Percentiles rank a stretch among this genome's conserved stretches.
Evolutionary conservation across 2,888 invertebrate genomes (phyloP).

Genomic region (Chaitophorus viminalis): DNA sequence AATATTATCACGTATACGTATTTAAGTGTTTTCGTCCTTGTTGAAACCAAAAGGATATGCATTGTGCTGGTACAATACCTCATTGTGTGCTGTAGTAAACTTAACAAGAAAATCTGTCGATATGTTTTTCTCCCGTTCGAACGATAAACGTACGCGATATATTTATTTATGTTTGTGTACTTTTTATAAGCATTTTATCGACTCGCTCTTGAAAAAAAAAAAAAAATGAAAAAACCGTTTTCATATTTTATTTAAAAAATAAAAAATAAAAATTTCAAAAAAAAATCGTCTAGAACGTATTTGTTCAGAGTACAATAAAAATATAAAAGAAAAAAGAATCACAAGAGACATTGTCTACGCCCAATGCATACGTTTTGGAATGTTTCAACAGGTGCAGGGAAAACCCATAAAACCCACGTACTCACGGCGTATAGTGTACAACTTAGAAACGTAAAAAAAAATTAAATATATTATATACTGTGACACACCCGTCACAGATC

Average conservation of each 20-base stretch:
- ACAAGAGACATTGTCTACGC: constrained; percentile 9
- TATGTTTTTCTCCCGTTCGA: not conserved
- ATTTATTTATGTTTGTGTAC: constrained; percentile 10
- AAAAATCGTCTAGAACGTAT: not conserved
- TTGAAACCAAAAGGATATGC: constrained; percentile 44
- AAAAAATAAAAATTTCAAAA: not conserved
- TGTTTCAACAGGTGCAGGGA: constrained; percentile 56
- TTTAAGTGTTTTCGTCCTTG: constrained; percentile 51
- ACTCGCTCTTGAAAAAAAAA: not conserved
- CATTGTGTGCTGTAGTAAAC: constrained; percentile 22
- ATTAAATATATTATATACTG: constrained; percentile 20
- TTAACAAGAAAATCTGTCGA: constrained; percentile 13
- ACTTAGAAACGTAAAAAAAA: constrained; percentile 32
- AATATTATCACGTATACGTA: constrained; percentile 50
- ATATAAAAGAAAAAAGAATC: no score
- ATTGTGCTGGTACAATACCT: constrained; percentile 28
- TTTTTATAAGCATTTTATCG: constrained; percentile 19
- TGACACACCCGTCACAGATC: constrained; percentile 61
- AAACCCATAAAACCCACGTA: constrained; percentile 16
- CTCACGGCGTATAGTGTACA: constrained; percentile 32
- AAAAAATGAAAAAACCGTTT: not conserved
- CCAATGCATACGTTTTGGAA: constrained; percentile 26
- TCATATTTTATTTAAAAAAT: not conserved
- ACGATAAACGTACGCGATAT: not conserved
- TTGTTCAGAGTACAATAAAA: not conserved